Conservation (phyloP, 2,797 vertebrate genomes). For the Parauchenoglanis ngamensis region DNA sequence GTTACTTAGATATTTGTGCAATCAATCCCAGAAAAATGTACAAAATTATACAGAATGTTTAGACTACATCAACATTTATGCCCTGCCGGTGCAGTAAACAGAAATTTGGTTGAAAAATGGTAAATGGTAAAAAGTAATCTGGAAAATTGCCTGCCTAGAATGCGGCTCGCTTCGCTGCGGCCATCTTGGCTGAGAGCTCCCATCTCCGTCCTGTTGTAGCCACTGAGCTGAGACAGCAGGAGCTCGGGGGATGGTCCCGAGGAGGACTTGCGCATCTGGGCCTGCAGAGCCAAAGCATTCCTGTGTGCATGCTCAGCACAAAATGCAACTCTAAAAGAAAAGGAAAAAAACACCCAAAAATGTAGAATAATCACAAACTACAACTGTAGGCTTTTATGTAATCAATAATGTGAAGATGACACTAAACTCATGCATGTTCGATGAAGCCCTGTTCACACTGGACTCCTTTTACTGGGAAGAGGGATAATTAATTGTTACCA, state of each 20-base stretch:
- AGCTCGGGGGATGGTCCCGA: slow-evolving; percentile 81
- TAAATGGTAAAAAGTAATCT: not conserved
- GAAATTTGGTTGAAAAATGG: not conserved
- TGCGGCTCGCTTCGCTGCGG: slow-evolving; percentile 84
- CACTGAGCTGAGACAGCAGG: slow-evolving; percentile 91
- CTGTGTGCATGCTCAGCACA: slow-evolving; percentile 90
- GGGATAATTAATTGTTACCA: not conserved
- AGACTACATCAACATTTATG: not conserved
- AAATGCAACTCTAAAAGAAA: slow-evolving; percentile 76
- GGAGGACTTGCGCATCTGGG: slow-evolving; percentile 87
- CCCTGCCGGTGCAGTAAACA: not conserved
- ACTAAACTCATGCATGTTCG: too few species aligned
- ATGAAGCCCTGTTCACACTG: too few species aligned
- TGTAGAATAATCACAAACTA: not conserved
- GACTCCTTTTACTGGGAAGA: not conserved
- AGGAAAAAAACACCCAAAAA: not conserved
- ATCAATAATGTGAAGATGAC: not conserved
- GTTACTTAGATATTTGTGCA: not conserved
- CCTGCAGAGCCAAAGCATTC: slow-evolving; percentile 86
- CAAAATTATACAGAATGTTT: not conserved
- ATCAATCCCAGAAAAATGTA: not conserved
- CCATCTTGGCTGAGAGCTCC: slow-evolving; percentile 76
- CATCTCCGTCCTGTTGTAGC: slow-evolving; percentile 81
- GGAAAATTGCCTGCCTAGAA: slow-evolving; percentile 77
- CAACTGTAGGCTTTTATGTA: too few species aligned